These are phyloP conservation scores for Sterna hirundo DNA, from an alignment of 2,113 vertebrate species.

Conservation along the genomic window DNA sequence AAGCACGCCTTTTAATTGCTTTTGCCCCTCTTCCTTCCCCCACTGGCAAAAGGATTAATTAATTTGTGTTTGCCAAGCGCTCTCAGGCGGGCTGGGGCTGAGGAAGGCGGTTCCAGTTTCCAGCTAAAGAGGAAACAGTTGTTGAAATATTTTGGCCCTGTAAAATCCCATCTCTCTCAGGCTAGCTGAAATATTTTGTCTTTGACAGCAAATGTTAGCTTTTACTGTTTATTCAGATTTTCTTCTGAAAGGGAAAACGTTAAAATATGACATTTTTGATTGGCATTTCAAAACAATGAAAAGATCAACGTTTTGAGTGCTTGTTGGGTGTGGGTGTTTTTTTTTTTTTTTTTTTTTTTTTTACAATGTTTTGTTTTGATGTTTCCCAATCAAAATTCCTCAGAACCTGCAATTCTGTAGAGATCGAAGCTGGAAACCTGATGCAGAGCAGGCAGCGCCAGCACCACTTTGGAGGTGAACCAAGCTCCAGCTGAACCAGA, in stretches of 20 bases:
- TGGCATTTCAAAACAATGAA: conserved; percentile 40
- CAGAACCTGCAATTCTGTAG: not conserved
- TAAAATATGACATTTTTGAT: not conserved
- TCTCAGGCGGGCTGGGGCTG: not conserved
- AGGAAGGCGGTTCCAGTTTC: not conserved
- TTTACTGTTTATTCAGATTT: conserved; percentile 38
- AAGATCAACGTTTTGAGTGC: not conserved
- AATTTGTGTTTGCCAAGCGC: not conserved
- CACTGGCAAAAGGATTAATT: not conserved
- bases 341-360: not conserved
- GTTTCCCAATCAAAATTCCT: not conserved
- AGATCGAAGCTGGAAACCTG: not conserved
- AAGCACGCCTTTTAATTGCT: fast-evolving
- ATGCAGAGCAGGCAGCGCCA: not conserved
- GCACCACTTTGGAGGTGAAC: not conserved
- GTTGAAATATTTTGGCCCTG: conserved; percentile 15
- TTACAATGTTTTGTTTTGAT: not conserved
- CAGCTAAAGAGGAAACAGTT: not conserved
- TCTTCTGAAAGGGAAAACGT: conserved; percentile 3
- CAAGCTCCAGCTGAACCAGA: not conserved
- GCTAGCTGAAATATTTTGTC: conserved; percentile 4
- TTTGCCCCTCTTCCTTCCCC: not conserved
- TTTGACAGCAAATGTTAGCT: conserved; percentile 41
- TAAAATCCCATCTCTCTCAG: not conserved
- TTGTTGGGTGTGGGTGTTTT: not conserved